Evolutionary conservation across 2,113 vertebrate genomes (phyloP).

Genomic region (Anoura caudifer): DNA sequence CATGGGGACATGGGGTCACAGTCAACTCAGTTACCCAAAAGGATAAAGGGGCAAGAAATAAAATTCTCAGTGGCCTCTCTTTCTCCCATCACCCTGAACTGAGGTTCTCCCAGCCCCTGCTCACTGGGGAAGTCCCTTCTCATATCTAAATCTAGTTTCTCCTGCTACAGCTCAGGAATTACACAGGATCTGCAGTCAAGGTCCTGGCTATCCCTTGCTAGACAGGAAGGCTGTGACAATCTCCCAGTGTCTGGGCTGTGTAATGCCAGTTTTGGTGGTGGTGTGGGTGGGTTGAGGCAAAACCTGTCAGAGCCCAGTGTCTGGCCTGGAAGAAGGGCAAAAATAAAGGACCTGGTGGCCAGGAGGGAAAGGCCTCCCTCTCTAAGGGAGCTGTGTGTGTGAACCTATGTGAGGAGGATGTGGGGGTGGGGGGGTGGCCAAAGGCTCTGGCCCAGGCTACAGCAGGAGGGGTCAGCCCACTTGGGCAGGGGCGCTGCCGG

Average conservation of each 20-base stretch:
- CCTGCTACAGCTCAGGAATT: background rate
- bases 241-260: background rate
- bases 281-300: background rate
- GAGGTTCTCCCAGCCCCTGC: background rate
- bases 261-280: background rate
- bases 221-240: background rate
- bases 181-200: background rate
- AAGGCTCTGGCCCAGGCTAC: slow-evolving; percentile 44
- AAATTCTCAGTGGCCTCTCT: background rate
- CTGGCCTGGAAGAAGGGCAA: background rate
- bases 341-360: slow-evolving; percentile 16
- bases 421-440: background rate
- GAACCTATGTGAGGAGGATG: background rate
- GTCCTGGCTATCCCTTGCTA: background rate
- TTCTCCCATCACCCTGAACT: background rate
- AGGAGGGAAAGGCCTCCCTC: background rate
- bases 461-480: slow-evolving; percentile 55
- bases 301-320: background rate
- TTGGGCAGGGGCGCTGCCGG: slow-evolving; percentile 45
- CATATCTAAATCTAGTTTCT: slow-evolving; percentile 34
- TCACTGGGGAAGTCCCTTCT: slow-evolving; percentile 32
- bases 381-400: slow-evolving; percentile 16
- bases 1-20: slow-evolving; percentile 12
- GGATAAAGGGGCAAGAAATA: background rate
- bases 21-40: slow-evolving; percentile 49